These are phyloP conservation scores for Caradrina clavipalpis DNA, from an alignment of 2,888 invertebrate species.

Conservation along the genomic window DNA sequence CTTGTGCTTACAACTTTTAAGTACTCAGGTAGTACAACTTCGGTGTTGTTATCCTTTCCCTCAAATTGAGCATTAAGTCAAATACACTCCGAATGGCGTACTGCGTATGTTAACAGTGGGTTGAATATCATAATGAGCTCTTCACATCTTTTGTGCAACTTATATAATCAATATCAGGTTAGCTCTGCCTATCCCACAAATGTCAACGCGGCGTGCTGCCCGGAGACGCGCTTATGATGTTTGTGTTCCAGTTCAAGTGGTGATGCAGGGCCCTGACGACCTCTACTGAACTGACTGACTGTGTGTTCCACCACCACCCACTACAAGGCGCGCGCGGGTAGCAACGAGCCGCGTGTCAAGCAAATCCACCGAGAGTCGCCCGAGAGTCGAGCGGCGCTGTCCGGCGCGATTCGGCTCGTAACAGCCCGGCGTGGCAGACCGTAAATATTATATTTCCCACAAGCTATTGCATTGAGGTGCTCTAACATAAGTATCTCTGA, in stretches of 20 bases:
- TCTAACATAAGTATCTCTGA: slow-evolving; percentile 19
- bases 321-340: not conserved
- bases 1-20: slow-evolving; percentile 37
- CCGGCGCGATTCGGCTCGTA: not conserved
- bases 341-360: slow-evolving; percentile 17
- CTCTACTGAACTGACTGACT: too few species aligned
- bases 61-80: slow-evolving; percentile 37
- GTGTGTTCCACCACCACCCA: too few species aligned
- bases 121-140: not conserved
- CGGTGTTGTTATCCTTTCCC: slow-evolving; percentile 32
- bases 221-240: too few species aligned
- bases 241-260: too few species aligned
- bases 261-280: too few species aligned
- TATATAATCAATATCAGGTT: too few species aligned
- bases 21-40: slow-evolving; percentile 32
- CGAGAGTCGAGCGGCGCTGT: too few species aligned
- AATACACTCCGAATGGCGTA: slow-evolving; percentile 11
- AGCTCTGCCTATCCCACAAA: too few species aligned
- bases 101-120: not conserved
- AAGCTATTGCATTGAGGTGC: slow-evolving; percentile 18
- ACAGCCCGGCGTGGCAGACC: not conserved
- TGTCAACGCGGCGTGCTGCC: too few species aligned
- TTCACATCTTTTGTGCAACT: not conserved
- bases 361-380: slow-evolving; percentile 9
- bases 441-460: slow-evolving; percentile 27